Base-by-base conservation (phyloP, 2,797 vertebrate genomes). In the Sebastes elongatus region DNA sequence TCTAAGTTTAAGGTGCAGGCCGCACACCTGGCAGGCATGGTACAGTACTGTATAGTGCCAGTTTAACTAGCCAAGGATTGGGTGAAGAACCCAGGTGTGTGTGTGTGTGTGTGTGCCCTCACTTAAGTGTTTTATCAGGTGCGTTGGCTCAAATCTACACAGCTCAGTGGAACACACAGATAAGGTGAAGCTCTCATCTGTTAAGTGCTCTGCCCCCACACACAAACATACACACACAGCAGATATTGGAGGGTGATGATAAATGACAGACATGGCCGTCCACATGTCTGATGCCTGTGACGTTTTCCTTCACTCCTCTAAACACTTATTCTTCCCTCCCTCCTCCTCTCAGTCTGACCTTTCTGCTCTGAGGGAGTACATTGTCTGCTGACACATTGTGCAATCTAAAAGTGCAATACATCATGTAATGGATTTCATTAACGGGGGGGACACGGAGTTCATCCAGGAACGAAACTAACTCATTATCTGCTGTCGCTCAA, bases 221-320 rank as follows among this genome's bases (percentile, higher is more conserved):
- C 71, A 78, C 33, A 73, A 69, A 66, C 65, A 71, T 65, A 59
- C 35, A 38, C 35, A 38, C 35, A 38, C 35, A 38, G 11, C 76
- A 86, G 86, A 94, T 96, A 97, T 97, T 97, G 75, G 86, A 87
- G 91, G 92, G 96, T 96, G 97, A 95, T 98, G 97, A 97, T 95
- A 96, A 91, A 90, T 88, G 25, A 89, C 90, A 84, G 86, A 96
- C 94, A 95, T 95, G 95, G 93, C 80, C 92, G 74, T 73, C 88
- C 92, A 90, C 93, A 91, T 92, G 84, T 92, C 93, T 93, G 82
- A 88, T 76, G 86, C 88, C 85, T 72, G 83, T 86, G 85, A 87
- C 70, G 83, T 83, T 86, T 78, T 64, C 77, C 75, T 85, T 89
- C 86, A 84, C 88, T 89, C 81, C 84, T 87, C 83, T 71, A n/a